These are phyloP conservation scores for Hipparchia sbordonii DNA, from an alignment of 2,888 invertebrate species.

Conservation along the genomic window DNA sequence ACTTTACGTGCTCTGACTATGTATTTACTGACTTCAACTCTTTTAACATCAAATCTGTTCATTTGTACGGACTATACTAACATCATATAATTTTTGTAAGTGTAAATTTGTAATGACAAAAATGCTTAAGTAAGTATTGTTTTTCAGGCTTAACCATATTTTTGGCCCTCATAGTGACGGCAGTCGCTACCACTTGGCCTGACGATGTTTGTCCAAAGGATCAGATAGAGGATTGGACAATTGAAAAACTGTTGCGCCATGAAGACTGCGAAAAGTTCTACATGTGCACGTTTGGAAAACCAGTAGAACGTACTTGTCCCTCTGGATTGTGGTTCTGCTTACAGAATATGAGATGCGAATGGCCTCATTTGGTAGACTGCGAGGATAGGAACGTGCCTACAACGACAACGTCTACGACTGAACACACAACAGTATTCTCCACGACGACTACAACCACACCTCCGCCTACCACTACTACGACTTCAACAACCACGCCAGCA, in stretches of 20 bases:
- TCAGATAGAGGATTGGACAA: conserved; percentile 58
- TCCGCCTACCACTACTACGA: conserved; percentile 46
- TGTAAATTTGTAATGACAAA: too few species aligned
- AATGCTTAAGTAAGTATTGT: not conserved
- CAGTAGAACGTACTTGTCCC: conserved; percentile 83
- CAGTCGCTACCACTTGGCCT: conserved; percentile 46
- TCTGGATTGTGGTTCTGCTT: conserved; percentile 82
- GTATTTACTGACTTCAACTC: not conserved
- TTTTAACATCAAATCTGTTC: not conserved
- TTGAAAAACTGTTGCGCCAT: conserved; percentile 80
- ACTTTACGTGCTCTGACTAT: too few species aligned
- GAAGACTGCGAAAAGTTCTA: conserved; percentile 85
- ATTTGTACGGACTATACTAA: not conserved
- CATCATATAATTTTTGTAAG: not conserved
- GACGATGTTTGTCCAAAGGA: conserved; percentile 59
- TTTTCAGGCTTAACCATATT: conserved; percentile 35
- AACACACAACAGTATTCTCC: not conserved
- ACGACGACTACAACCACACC: not conserved
- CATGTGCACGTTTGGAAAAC: conserved; percentile 85
- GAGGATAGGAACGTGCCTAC: conserved; percentile 58
- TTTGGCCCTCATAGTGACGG: conserved; percentile 42
- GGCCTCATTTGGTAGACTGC: conserved; percentile 84
- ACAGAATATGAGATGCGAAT: conserved; percentile 83
- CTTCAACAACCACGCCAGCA: not conserved
- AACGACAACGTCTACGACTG: conserved; percentile 35